Percentiles rank a stretch among this genome's conserved stretches.
phyloP scores from a whole-genome alignment of 92 coral and sea anemone species.

The Umimayanthus kanabou region DNA sequence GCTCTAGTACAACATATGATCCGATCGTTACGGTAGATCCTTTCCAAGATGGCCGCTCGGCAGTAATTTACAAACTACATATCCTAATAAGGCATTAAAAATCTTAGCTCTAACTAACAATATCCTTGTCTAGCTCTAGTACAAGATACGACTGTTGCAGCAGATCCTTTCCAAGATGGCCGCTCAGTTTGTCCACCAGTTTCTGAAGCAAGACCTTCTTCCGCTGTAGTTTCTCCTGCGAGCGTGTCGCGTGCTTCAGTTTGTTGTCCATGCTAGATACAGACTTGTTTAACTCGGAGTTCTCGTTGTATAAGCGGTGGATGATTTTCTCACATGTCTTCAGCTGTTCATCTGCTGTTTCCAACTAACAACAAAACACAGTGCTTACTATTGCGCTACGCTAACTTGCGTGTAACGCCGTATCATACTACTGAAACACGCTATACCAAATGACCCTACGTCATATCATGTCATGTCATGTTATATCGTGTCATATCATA shows the following conservation, averaged over 20 bases:
- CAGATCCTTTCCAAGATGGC: slow-evolving; percentile 78
- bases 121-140: slow-evolving; percentile 92
- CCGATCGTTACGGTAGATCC: slow-evolving; percentile 74
- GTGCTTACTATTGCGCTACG: not conserved
- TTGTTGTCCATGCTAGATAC: slow-evolving; percentile 78
- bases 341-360: slow-evolving; percentile 91
- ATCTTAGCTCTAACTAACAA: slow-evolving; percentile 40
- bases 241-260: slow-evolving; percentile 75
- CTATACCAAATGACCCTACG: too few relatives aligned
- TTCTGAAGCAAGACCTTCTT: slow-evolving; percentile 83
- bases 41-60: slow-evolving; percentile 77
- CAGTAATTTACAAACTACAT: slow-evolving; percentile 23
- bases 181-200: slow-evolving; percentile 85
- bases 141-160: slow-evolving; percentile 82
- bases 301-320: slow-evolving; percentile 87
- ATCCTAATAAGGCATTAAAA: not conserved
- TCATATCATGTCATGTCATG: too few relatives aligned
- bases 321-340: slow-evolving; percentile 90
- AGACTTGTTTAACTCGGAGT: slow-evolving; percentile 73
- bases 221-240: slow-evolving; percentile 85
- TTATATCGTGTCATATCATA: too few relatives aligned
- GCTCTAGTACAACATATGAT: slow-evolving; percentile 83
- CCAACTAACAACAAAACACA: slow-evolving; percentile 63
- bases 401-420: too few relatives aligned
- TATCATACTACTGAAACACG: too few relatives aligned